Evolutionary conservation across 2,113 vertebrate species (phyloP), one percentile per base, ranked within the genome.

Genomic region (Camelus bactrianus): DNA sequence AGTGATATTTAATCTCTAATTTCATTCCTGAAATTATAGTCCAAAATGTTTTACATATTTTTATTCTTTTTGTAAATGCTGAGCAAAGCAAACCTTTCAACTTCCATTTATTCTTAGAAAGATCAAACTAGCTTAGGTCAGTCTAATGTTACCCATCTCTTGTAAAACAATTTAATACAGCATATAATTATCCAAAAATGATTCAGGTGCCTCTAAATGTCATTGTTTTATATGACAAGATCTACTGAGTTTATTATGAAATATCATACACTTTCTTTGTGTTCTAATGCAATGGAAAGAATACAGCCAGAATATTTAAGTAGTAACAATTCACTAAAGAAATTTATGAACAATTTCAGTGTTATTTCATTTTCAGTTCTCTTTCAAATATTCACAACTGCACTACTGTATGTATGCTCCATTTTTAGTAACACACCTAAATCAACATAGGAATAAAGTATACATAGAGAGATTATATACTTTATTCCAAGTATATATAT

Each of bases 1-100:
- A 69, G n/a, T 58, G 26, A 73, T 88, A 81, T 14, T 54, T n/a
- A 50, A 50, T 32, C 48, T 77, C 62, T 20, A 54, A n/a, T 72
- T 65, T 94, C 64, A 86, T 72, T 82, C 24, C 10, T 58, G 15
- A 48, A 85, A 82, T 91, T 86, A 89, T 1, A 86, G 89, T 60
- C 32, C 10, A 90, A 67, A 91, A 75, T 3, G 1, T 50, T 92
- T 82, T 14, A 65, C 26, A 46, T 24, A 28, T 58, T 94, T 82
- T 93, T 83, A 75, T 46, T 72, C 15, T 58, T 67, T 89, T 65
- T 67, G 30, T 96, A 93, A 89, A 50, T 75, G 50, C 15, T 62
- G 9, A 83, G 35, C 8, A 83, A 92, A 92, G 67, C 17, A 89
- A 94, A 92, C 14, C 24, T 48, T 89, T 30, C 8, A 77, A 48